A percentile compares a stretch with the other conserved stretches of the same genome.
These are phyloP conservation scores for Drosophila nasuta DNA, from an alignment of 1,140 invertebrate species.

Conservation along the genomic window DNA sequence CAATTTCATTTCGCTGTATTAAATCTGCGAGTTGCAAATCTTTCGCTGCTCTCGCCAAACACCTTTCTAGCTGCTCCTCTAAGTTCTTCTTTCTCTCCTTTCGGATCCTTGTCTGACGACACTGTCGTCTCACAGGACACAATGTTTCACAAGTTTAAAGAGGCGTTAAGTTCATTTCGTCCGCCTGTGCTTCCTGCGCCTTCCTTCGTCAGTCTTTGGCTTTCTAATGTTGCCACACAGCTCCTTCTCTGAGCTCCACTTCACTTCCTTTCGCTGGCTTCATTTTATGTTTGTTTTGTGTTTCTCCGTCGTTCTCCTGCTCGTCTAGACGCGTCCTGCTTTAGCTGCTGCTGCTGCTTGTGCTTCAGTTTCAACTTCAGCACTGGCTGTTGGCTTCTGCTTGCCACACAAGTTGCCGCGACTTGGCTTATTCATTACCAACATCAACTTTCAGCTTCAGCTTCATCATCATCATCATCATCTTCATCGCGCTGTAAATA, in stretches of 20 bases:
- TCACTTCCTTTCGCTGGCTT: constrained; percentile 32
- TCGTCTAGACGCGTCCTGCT: constrained; percentile 64
- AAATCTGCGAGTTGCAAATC: not conserved
- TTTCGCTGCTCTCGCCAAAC: not conserved
- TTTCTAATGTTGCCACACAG: constrained; percentile 32
- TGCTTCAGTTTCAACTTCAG: constrained; percentile 8
- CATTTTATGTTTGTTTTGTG: constrained; percentile 75
- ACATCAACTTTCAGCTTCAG: constrained; percentile 24
- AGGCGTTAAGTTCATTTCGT: constrained; percentile 75
- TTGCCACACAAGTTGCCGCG: constrained; percentile 42
- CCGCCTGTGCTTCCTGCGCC: not conserved
- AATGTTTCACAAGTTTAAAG: constrained; percentile 78
- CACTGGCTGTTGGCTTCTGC: constrained; percentile 24
- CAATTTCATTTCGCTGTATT: not conserved
- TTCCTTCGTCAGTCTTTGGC: not conserved
- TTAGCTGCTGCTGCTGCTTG: not conserved
- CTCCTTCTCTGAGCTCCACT: not conserved
- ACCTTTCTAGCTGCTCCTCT: not conserved
- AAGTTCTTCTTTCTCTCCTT: not conserved
- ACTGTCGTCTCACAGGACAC: constrained; percentile 55
- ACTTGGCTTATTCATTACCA: constrained; percentile 76
- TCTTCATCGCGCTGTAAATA: constrained; percentile 50
- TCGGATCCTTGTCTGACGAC: constrained; percentile 7
- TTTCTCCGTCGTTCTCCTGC: constrained; percentile 41
- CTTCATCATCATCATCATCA: constrained; percentile 20